phyloP scores from a whole-genome alignment of 2,797 vertebrate genomes.

The Allobates femoralis region DNA sequence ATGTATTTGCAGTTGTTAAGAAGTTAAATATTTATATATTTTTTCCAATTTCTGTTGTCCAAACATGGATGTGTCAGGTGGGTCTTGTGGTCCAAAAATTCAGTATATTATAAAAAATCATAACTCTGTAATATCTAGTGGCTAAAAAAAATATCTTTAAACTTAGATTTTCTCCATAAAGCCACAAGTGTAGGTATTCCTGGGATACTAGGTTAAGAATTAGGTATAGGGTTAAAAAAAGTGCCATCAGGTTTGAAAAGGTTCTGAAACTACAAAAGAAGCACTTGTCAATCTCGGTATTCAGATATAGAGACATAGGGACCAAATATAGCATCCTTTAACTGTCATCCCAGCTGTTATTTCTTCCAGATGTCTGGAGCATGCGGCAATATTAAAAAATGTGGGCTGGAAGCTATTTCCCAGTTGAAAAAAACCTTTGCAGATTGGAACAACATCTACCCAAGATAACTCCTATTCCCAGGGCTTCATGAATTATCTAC shows the following conservation, averaged over 20 bases:
- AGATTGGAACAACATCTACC: slow-evolving; percentile 12
- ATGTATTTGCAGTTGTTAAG: too few relatives aligned
- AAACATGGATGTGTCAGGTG: too few relatives aligned
- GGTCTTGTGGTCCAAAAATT: too few relatives aligned
- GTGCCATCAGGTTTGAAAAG: not conserved
- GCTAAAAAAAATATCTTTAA: too few relatives aligned
- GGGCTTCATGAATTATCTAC: not conserved
- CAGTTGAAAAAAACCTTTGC: not conserved
- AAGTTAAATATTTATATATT: too few relatives aligned
- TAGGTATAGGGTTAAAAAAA: not conserved
- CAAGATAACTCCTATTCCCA: not conserved
- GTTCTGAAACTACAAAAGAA: not conserved
- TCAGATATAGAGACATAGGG: not conserved
- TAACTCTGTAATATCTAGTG: too few relatives aligned
- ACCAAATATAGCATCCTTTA: not conserved
- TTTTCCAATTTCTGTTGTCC: too few relatives aligned
- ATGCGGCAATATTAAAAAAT: not conserved
- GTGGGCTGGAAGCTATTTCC: not conserved
- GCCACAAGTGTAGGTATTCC: not conserved
- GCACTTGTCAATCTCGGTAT: not conserved
- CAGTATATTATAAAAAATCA: too few relatives aligned
- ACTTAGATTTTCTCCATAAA: too few relatives aligned
- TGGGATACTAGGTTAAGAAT: not conserved
- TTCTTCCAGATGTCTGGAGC: not conserved
- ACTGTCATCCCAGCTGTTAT: not conserved